Percentiles rank a stretch among this genome's conserved stretches.
Conservation (phyloP, 64 coral and sea anemone genomes). For the Platygyra sinensis region DNA sequence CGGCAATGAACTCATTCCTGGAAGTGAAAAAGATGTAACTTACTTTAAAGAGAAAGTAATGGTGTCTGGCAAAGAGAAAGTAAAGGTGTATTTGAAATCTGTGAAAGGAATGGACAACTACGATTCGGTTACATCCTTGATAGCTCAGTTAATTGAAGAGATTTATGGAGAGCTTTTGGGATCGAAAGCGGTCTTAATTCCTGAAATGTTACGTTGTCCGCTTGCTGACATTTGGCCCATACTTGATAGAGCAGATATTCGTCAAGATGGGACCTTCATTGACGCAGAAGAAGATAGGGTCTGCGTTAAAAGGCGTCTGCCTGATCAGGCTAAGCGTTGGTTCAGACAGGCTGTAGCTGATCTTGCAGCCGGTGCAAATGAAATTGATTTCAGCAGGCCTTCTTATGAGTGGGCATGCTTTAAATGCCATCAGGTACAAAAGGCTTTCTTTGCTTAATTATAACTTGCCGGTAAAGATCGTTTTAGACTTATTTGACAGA, state of each 20-base stretch:
- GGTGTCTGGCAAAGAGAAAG: background rate
- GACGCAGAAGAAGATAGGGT: background rate
- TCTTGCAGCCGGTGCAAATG: slow-evolving; percentile 29
- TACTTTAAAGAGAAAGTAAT: slow-evolving; percentile 52
- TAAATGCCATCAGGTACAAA: slow-evolving; percentile 81
- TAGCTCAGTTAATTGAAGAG: slow-evolving; percentile 38
- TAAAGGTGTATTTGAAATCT: slow-evolving; percentile 43
- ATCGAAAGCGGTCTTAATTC: background rate
- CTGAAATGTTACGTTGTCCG: slow-evolving; percentile 25
- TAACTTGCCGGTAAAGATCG: background rate
- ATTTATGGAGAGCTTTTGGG: slow-evolving; percentile 44
- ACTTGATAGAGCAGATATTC: slow-evolving; percentile 37
- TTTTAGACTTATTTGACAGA: background rate
- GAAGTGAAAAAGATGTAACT: slow-evolving; percentile 6
- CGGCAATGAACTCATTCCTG: slow-evolving; percentile 22
- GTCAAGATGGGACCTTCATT: slow-evolving; percentile 24
- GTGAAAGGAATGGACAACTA: background rate
- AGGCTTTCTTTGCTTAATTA: background rate
- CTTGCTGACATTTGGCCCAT: slow-evolving; percentile 18
- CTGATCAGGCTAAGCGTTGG: slow-evolving; percentile 68
- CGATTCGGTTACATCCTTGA: background rate
- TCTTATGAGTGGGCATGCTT: slow-evolving; percentile 81
- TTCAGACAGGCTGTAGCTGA: slow-evolving; percentile 76
- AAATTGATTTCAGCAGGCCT: background rate
- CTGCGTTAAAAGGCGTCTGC: slow-evolving; percentile 49